Evolutionary conservation across 2,888 invertebrate genomes (phyloP), one percentile per base, ranked within the genome.

Genomic region (Chesias legatella): DNA sequence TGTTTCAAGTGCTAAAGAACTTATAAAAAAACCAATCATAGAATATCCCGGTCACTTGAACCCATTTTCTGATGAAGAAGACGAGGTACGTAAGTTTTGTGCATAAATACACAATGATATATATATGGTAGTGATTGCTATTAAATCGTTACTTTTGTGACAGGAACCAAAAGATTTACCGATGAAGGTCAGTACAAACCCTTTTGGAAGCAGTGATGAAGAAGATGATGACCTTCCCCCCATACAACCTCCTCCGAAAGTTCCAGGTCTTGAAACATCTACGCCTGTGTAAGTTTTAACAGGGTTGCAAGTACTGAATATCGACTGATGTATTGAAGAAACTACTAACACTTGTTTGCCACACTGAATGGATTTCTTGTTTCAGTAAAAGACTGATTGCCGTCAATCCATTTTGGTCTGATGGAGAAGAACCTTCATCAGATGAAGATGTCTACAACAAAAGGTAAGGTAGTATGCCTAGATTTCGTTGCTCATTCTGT

Each of bases 31-130:
- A 10, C 42, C 53, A 13, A 39, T 48, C 40, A 70, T 69, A 48
- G 55, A 71, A 50, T 95, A 96, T 82, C 96, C 96, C 0, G 91
- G 91, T 51, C 91, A 94, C 65, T 85, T 96, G 50, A 96, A 97
- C 88, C 96, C 96, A 3, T 97, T 97, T 79, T 93, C 93, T 55
- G 94, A 94, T 13, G 90, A 91, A 26, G 83, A 82, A 28, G 83
- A 79, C 56, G 77, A 74, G 66, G 76, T 77, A 63, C 46, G 53
- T 17, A n/a, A 22, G 7, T 11, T 25, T 30, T 30, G 9, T 7
- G 3, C 10, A n/a, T 1, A 5, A 6, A 3, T 6, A 6, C 6
- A 11, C 9, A 8, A 22, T 17, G 5, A 7, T 33, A 1, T 10
- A 7, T 22, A 8, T 6, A 11, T 27, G n/a, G 23, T 8, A 7